phyloP scores from a whole-genome alignment of 2,113 vertebrate species.

The Chrysochloris asiatica region DNA sequence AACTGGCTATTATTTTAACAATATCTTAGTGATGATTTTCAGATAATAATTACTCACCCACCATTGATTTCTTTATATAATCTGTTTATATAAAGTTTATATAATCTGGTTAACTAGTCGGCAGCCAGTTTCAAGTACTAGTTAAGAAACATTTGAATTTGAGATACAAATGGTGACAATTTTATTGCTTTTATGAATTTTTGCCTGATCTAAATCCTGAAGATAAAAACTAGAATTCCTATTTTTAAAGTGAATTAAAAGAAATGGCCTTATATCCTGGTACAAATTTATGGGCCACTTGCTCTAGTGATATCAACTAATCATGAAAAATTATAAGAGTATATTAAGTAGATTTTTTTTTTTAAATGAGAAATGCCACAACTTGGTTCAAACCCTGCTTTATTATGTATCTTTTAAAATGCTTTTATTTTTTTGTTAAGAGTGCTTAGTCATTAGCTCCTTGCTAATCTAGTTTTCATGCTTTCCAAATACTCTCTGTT shows the following conservation, averaged over 20 bases:
- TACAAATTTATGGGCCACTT: neutral
- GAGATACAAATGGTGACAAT: neutral
- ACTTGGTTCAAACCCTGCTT: slow-evolving; percentile 20
- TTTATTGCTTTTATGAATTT: neutral
- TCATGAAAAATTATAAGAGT: no score
- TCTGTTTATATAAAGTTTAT: neutral
- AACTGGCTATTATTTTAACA: neutral
- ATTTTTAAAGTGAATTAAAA: neutral
- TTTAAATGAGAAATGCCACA: neutral
- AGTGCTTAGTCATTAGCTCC: slow-evolving; percentile 15
- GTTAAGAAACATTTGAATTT: neutral
- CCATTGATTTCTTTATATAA: neutral
- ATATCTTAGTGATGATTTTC: neutral
- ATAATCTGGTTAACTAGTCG: slow-evolving; percentile 2
- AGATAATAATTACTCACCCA: neutral
- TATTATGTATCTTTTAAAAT: slow-evolving; percentile 8
- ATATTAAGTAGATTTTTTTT: rapidly evolving
- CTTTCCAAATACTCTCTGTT: slow-evolving; percentile 34
- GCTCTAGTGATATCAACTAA: neutral
- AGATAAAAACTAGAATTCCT: neutral
- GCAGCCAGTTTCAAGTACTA: slow-evolving; percentile 11
- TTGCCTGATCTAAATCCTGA: neutral
- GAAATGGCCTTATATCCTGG: neutral
- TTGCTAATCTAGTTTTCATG: neutral
- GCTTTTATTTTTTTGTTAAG: slow-evolving; percentile 1